phyloP scores from a whole-genome alignment of 2,888 invertebrate species.

The Mythimna vitellina region DNA sequence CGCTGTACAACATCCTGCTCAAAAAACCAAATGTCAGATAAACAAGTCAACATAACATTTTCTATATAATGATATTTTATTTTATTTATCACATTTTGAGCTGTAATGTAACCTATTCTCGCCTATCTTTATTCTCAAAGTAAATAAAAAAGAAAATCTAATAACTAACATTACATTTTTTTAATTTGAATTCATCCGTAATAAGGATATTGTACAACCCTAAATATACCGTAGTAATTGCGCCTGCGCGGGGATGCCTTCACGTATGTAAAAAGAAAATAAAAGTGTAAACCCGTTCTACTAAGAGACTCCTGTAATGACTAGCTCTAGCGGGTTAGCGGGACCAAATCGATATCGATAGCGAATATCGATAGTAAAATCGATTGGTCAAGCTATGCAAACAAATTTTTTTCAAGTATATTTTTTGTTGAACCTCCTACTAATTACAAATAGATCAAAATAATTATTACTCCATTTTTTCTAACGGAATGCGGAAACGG shows the following conservation, averaged over 20 bases:
- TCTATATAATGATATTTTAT: no score
- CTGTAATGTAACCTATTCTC: no score
- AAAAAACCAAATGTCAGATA: neutral
- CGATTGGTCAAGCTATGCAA: conserved; percentile 19
- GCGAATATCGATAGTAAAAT: conserved; percentile 43
- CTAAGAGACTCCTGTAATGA: conserved; percentile 85
- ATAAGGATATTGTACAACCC: conserved; percentile 51
- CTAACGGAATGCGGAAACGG: conserved; percentile 45
- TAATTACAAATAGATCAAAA: conserved; percentile 16
- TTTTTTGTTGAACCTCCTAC: conserved; percentile 9
- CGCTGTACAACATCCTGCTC: neutral
- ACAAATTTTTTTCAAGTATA: conserved; percentile 6
- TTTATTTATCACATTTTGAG: no score
- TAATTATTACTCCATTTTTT: conserved; percentile 29
- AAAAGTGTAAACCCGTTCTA: conserved; percentile 85
- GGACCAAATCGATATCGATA: conserved; percentile 64
- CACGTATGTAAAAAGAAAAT: conserved; percentile 83
- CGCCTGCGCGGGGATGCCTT: conserved; percentile 77
- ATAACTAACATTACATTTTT: neutral
- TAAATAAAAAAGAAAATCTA: neutral
- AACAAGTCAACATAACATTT: neutral
- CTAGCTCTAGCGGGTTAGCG: conserved; percentile 75
- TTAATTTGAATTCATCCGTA: neutral
- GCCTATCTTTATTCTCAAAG: neutral
- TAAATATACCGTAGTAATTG: conserved; percentile 79